A percentile compares a stretch with the other conserved stretches of the same genome.
These are phyloP conservation scores for Isoperla grammatica DNA, from an alignment of 2,888 invertebrate genomes.

Conservation along the genomic window DNA sequence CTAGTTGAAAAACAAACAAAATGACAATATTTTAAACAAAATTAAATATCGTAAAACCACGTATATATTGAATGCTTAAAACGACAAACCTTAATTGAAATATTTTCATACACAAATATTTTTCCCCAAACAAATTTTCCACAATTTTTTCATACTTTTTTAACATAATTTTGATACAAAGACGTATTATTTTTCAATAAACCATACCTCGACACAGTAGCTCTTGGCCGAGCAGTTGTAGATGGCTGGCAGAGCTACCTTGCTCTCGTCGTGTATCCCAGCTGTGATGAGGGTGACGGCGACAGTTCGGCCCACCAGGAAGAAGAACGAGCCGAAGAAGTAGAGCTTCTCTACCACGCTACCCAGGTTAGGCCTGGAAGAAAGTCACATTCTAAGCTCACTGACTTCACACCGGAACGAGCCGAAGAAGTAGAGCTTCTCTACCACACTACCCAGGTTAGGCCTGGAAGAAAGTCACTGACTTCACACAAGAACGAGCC, in stretches of 20 bases:
- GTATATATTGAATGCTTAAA: no score
- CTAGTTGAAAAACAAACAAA: no score
- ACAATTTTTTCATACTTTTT: no score
- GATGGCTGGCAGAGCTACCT: slow-evolving; percentile 41
- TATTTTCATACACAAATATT: no score
- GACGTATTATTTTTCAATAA: no score
- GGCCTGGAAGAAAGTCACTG: slow-evolving; percentile 1
- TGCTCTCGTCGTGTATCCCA: slow-evolving; percentile 47
- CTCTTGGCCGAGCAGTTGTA: slow-evolving; percentile 45
- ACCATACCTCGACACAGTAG: slow-evolving; percentile 45
- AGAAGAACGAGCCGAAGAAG: slow-evolving; percentile 49
- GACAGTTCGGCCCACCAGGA: slow-evolving; percentile 45
- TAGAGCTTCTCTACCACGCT: slow-evolving; percentile 43
- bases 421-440: slow-evolving; percentile 46
- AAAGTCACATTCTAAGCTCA: no score
- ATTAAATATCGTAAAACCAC: no score
- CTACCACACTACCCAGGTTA: slow-evolving; percentile 36
- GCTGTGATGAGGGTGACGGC: slow-evolving; percentile 47
- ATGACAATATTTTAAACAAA: no score
- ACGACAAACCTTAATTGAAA: no score
- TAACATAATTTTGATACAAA: no score
- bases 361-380: slow-evolving; percentile 18
- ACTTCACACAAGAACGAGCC: slow-evolving; percentile 49
- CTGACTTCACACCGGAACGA: no score
- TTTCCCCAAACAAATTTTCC: no score